phyloP scores from a whole-genome alignment of 2,113 vertebrate genomes.

The Equus przewalskii region DNA sequence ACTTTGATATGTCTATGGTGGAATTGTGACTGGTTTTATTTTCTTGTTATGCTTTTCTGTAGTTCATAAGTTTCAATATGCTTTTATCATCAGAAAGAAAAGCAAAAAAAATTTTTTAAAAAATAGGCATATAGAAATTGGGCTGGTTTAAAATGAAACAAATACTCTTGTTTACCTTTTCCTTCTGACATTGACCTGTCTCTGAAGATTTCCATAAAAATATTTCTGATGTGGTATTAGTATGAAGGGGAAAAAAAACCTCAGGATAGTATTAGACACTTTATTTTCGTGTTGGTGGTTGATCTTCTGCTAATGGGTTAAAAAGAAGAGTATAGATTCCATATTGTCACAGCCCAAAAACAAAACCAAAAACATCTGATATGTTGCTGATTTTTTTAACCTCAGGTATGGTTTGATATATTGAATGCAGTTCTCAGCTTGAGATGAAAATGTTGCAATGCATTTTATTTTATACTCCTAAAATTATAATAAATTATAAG shows the following conservation, averaged over 20 bases:
- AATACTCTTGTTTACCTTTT: background rate
- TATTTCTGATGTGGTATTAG: background rate
- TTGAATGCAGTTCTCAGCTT: background rate
- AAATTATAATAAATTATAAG: slow-evolving; percentile 38
- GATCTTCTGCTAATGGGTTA: background rate
- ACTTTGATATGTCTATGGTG: background rate
- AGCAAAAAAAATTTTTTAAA: background rate
- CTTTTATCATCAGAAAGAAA: slow-evolving; percentile 50
- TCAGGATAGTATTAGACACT: background rate
- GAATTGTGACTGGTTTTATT: slow-evolving; percentile 34
- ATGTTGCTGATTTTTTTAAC: background rate
- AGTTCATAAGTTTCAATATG: background rate
- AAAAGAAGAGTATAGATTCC: background rate
- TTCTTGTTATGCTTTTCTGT: slow-evolving; percentile 14
- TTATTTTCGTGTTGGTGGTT: slow-evolving; percentile 38
- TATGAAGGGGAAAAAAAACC: background rate
- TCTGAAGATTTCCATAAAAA: slow-evolving; percentile 42
- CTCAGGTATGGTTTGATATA: slow-evolving; percentile 41
- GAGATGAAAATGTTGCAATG: slow-evolving; percentile 38
- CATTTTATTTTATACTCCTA: slow-evolving; percentile 8
- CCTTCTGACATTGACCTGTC: background rate
- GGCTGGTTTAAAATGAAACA: background rate
- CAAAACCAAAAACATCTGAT: background rate
- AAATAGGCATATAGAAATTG: background rate
- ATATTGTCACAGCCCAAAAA: background rate